A percentile compares a stretch with the other conserved stretches of the same genome.
These are phyloP conservation scores for Catamblyrhynchus diadema DNA, from an alignment of 2,797 vertebrate species.

Conservation along the genomic window DNA sequence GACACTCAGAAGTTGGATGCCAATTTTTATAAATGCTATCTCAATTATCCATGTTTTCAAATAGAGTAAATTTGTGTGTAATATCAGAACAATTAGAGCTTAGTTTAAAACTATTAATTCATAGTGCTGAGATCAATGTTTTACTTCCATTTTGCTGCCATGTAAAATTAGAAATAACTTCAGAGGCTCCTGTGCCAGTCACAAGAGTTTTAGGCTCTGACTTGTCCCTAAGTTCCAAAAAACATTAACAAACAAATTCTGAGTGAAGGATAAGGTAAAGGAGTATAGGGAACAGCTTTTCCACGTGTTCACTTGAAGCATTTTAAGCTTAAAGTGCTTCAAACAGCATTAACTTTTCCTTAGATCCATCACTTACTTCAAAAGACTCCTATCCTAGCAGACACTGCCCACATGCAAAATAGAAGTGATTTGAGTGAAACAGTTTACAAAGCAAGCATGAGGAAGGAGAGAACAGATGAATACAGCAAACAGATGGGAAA, in stretches of 20 bases:
- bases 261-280: not conserved
- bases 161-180: not conserved
- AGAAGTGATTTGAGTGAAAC: not conserved
- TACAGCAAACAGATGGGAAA: not conserved
- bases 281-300: not conserved
- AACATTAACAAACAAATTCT: not conserved
- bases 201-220: not conserved
- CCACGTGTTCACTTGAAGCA: not conserved
- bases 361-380: not conserved
- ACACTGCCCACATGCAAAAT: not conserved
- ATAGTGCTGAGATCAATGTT: not conserved
- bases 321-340: not conserved
- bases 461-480: not conserved
- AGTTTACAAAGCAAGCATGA: not conserved
- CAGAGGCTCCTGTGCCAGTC: not conserved
- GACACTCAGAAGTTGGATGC: not conserved
- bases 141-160: not conserved
- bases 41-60: not conserved
- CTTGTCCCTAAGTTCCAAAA: not conserved
- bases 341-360: not conserved
- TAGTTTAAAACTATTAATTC: conserved; percentile 25
- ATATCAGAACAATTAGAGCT: not conserved
- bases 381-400: not conserved
- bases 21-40: not conserved
- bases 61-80: conserved; percentile 23